phyloP scores from a whole-genome alignment of 2,113 vertebrate species.

The Mesoclemmys tuberculata region DNA sequence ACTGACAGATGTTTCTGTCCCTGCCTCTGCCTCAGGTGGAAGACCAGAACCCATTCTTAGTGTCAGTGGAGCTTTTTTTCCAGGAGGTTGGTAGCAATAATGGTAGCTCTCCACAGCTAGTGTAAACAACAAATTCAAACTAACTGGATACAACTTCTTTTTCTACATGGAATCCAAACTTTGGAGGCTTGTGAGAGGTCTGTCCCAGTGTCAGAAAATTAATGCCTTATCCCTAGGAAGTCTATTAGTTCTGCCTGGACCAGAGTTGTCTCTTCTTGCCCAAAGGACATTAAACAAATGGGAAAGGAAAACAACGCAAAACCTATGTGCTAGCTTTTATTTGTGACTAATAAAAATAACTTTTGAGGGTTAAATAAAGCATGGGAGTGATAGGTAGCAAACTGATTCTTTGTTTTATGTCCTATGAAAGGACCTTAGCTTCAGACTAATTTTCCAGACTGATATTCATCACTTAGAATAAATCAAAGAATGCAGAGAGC shows the following conservation, averaged over 20 bases:
- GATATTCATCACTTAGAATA: not conserved
- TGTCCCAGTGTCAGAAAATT: not conserved
- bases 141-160: not conserved
- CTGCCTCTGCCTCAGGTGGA: no score
- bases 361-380: not conserved
- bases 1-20: not conserved
- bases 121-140: not conserved
- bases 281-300: not conserved
- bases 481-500: not conserved
- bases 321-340: not conserved
- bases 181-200: not conserved
- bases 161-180: not conserved
- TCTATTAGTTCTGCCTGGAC: not conserved
- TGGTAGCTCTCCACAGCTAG: fast-evolving
- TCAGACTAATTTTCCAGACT: not conserved
- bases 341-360: not conserved
- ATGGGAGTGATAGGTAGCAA: not conserved
- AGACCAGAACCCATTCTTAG: not conserved
- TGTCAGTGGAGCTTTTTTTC: no score
- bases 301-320: not conserved
- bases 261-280: not conserved
- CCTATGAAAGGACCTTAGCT: not conserved
- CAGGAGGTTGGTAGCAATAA: fast-evolving
- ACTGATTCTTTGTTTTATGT: not conserved
- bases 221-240: not conserved